phyloP scores from a whole-genome alignment of 2,113 vertebrate species.

The Urocolius indicus region DNA sequence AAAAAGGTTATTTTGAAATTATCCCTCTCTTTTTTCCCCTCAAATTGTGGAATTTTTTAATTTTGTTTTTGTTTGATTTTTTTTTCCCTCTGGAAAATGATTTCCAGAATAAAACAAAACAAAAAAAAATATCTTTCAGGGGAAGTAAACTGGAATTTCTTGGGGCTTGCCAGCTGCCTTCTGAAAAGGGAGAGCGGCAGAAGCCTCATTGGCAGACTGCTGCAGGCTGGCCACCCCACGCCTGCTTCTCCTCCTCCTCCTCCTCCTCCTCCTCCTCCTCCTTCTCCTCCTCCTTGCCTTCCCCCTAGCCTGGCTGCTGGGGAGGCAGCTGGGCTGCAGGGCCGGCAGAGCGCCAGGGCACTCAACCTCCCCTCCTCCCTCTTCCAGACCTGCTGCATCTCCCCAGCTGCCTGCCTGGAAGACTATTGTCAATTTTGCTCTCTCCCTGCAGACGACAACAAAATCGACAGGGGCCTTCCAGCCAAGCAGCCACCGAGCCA shows the following conservation, averaged over 20 bases:
- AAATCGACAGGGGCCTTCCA: constrained; percentile 67
- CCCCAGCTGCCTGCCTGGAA: constrained; percentile 74
- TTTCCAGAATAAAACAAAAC: not conserved
- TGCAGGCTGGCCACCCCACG: constrained; percentile 41
- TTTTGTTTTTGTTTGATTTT: not conserved
- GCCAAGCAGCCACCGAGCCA: constrained; percentile 52
- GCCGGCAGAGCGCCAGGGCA: constrained; percentile 70
- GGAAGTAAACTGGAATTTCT: constrained; percentile 42
- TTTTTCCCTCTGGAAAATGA: not conserved
- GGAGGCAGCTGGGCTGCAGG: constrained; percentile 74
- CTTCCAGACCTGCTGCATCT: constrained; percentile 73
- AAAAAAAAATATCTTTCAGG: not conserved
- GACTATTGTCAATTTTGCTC: constrained; percentile 72
- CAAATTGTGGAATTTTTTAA: not conserved
- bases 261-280: not conserved
- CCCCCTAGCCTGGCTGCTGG: constrained; percentile 69
- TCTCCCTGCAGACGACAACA: constrained; percentile 70
- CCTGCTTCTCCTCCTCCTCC: constrained; percentile 10
- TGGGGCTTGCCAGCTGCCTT: constrained; percentile 53
- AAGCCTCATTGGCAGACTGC: constrained; percentile 35
- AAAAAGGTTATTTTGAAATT: not conserved
- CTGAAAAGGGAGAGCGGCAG: not conserved
- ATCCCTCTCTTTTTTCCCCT: not conserved
- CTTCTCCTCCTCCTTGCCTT: constrained; percentile 46
- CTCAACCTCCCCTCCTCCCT: constrained; percentile 73